Base-by-base conservation (phyloP, 2,797 vertebrate genomes). In the Rhabdophis nuchalis region DNA sequence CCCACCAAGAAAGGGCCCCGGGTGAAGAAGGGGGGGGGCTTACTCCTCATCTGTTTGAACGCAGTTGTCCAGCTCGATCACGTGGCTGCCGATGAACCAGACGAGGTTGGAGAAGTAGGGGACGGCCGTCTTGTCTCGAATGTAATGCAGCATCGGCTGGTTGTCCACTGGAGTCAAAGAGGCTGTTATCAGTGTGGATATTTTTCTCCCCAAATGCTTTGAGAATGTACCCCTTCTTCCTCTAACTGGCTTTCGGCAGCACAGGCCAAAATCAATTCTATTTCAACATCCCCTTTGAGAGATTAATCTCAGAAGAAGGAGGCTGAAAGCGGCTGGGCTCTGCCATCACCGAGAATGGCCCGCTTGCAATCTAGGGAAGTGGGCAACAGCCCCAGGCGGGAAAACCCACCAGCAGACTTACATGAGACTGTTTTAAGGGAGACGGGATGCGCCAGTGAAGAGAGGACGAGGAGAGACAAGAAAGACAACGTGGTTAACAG, bases 61-160 rank as follows among this genome's bases (percentile, higher is more conserved):
- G 86, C 99, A 99, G 97, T 99, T 99, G 97, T 99, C 99, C 96
- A 99, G 97, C 89, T 99, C 99, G 32, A 99, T 99, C 96, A 99
- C 99, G 0, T 99, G 99, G 95, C 99, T 99, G 92, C 99, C 99
- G 68, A 99, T 99, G 96, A 99, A 99, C 99, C 99, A 99, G 91
- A 99, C 99, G 88, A 99, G 96, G 96, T 99, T 99, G 97, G 99
- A 99, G 98, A 99, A 99, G 96, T 99, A 99, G 0, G 99, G 99
- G 58, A 99, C 99, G 0, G 99, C 99, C 0, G 99, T 99, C 97
- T 99, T 99, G 96, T 99, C 99, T 93, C 99, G 97, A 95, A 99
- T 99, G 96, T 99, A 99, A 97, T 99, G 99, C 95, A 99, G 97
- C 99, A 99, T 99, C 95, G 99, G 98, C 96, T 99, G 98, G 98